Percentiles rank a stretch among this genome's conserved stretches.
Conservation (phyloP, 2,797 vertebrate species). For the Acipenser transmontanus region DNA sequence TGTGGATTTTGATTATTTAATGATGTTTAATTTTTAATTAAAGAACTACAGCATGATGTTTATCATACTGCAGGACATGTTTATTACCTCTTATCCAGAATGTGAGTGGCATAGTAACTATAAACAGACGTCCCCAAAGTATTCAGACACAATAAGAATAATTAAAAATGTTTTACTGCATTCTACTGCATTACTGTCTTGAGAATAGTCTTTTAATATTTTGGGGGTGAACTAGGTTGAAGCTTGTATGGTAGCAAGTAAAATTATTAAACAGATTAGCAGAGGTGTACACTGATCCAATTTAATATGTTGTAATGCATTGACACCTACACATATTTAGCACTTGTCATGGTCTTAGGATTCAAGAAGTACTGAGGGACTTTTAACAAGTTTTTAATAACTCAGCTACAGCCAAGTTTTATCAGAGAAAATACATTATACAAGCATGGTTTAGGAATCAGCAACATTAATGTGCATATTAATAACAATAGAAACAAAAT, state of each 20-base stretch:
- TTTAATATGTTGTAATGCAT: background rate
- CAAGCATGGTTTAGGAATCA: no score
- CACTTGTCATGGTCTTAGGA: slow-evolving; percentile 14
- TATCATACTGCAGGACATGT: background rate
- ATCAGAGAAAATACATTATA: no score
- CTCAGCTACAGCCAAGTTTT: no score
- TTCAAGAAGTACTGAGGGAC: slow-evolving; percentile 4
- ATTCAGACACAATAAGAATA: slow-evolving; percentile 1
- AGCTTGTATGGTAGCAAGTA: background rate
- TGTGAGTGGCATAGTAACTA: slow-evolving; percentile 5
- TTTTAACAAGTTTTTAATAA: background rate
- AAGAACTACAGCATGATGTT: background rate
- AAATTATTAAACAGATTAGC: background rate
- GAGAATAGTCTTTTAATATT: slow-evolving; percentile 8
- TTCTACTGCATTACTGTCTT: background rate
- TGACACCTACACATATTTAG: background rate
- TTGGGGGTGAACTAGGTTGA: background rate
- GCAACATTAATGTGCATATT: no score
- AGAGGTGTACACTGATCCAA: background rate
- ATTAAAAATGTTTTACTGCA: background rate
- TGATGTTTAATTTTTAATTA: background rate
- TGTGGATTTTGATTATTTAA: no score
- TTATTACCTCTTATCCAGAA: background rate
- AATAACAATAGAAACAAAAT: no score
- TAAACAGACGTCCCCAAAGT: background rate